A percentile compares a stretch with the other conserved stretches of the same genome.
These are phyloP conservation scores for Pachyseris speciosa DNA, from an alignment of 64 coral and sea anemone genomes.

Conservation along the genomic window DNA sequence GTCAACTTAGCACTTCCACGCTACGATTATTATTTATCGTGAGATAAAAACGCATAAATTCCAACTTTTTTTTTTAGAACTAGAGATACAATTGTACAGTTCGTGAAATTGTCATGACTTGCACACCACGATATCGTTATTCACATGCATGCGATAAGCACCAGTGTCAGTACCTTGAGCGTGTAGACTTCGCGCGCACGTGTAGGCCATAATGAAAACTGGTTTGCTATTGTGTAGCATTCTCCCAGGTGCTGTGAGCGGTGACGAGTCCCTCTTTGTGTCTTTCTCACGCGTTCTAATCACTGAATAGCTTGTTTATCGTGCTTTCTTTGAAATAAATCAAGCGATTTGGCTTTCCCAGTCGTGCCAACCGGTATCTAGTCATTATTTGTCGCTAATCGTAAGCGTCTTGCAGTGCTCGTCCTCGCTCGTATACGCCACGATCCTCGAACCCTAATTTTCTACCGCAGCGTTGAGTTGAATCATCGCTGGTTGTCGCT, in stretches of 20 bases:
- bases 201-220: conserved; percentile 1
- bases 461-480: background rate
- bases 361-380: conserved; percentile 23
- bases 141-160: background rate
- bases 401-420: background rate
- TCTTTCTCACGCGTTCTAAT: conserved; percentile 31
- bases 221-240: background rate
- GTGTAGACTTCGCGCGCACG: background rate
- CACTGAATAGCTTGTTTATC: conserved; percentile 61
- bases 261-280: conserved; percentile 18
- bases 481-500: conserved; percentile 12
- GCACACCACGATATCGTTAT: background rate
- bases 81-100: background rate
- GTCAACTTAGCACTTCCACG: no score
- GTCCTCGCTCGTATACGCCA: background rate
- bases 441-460: background rate
- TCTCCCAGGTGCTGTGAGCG: conserved; percentile 19
- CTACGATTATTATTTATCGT: background rate
- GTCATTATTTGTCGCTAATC: conserved; percentile 21
- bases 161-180: background rate
- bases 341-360: conserved; percentile 45
- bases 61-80: background rate
- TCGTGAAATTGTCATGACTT: background rate
- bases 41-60: background rate
- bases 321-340: conserved; percentile 56